Conservation (phyloP, 1,140 invertebrate genomes). For the Dendroctonus valens region DNA sequence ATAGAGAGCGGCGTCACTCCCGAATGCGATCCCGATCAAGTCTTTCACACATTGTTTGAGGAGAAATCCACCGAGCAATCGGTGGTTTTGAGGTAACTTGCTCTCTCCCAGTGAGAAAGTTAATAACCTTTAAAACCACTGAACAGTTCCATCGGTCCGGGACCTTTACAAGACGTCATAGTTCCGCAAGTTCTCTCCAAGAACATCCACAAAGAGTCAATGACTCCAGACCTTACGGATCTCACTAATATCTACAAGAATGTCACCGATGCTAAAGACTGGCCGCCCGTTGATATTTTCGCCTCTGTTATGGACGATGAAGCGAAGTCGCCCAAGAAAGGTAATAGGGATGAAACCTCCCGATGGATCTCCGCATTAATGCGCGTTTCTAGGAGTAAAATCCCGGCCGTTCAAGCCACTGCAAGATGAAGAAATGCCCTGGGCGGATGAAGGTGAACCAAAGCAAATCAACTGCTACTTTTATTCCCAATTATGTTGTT, state of each 20-base stretch:
- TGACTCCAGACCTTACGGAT: slow-evolving; percentile 32
- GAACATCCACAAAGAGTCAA: slow-evolving; percentile 33
- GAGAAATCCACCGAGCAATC: slow-evolving; percentile 30
- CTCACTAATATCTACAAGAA: slow-evolving; percentile 30
- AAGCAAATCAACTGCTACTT: not conserved
- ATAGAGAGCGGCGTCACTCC: slow-evolving; percentile 40
- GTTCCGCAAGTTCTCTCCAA: slow-evolving; percentile 39
- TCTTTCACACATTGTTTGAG: slow-evolving; percentile 43
- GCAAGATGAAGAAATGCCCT: slow-evolving; percentile 38
- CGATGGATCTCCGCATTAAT: no score
- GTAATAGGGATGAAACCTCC: no score
- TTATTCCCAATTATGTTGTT: not conserved
- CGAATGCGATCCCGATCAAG: slow-evolving; percentile 34
- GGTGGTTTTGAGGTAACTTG: slow-evolving; percentile 19
- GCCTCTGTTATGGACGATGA: slow-evolving; percentile 27
- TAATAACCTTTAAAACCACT: not conserved
- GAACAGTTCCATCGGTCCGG: slow-evolving; percentile 40
- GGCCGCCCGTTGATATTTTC: slow-evolving; percentile 34
- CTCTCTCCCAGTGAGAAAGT: not conserved
- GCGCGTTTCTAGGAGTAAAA: not conserved
- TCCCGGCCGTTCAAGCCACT: slow-evolving; percentile 32
- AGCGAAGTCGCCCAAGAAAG: slow-evolving; percentile 19
- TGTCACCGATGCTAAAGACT: slow-evolving; percentile 30
- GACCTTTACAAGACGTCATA: slow-evolving; percentile 43
- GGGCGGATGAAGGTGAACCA: slow-evolving; percentile 35